phyloP scores from a whole-genome alignment of 2,113 vertebrate genomes.

The Herpetotheres cachinnans region DNA sequence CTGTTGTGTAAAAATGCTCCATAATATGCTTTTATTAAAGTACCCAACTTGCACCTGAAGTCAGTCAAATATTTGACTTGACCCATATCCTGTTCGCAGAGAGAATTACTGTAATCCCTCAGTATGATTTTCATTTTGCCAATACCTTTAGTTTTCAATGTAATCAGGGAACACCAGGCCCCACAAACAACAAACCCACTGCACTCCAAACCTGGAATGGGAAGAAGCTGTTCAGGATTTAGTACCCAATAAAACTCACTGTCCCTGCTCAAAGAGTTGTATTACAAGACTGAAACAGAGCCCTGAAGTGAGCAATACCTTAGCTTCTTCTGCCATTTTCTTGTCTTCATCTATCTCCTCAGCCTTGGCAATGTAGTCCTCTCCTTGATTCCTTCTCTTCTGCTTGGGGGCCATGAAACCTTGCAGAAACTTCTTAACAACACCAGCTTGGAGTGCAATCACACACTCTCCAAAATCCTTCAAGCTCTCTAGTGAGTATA shows the following conservation, averaged over 20 bases:
- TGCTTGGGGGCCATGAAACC: conserved; percentile 99
- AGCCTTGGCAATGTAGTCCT: conserved; percentile 80
- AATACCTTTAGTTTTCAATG: background rate
- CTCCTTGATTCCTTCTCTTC: conserved; percentile 87
- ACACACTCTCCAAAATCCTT: conserved; percentile 94
- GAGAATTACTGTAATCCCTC: background rate
- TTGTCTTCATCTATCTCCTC: conserved; percentile 97
- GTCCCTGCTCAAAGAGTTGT: background rate
- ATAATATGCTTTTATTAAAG: background rate
- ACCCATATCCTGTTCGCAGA: background rate
- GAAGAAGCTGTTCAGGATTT: background rate
- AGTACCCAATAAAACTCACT: background rate
- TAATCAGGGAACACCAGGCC: background rate
- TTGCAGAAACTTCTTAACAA: conserved; percentile 97
- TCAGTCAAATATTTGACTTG: background rate
- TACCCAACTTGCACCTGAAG: background rate
- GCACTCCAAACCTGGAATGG: background rate
- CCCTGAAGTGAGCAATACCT: conserved; percentile 73
- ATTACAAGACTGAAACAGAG: background rate
- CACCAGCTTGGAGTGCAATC: conserved; percentile 89
- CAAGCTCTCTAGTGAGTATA: conserved; percentile 84
- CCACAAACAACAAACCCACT: background rate
- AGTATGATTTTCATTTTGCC: background rate
- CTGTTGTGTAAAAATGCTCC: background rate
- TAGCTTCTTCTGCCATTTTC: conserved; percentile 93